phyloP scores from a whole-genome alignment of 2,888 invertebrate species.

The Caenorhabditis becei region DNA sequence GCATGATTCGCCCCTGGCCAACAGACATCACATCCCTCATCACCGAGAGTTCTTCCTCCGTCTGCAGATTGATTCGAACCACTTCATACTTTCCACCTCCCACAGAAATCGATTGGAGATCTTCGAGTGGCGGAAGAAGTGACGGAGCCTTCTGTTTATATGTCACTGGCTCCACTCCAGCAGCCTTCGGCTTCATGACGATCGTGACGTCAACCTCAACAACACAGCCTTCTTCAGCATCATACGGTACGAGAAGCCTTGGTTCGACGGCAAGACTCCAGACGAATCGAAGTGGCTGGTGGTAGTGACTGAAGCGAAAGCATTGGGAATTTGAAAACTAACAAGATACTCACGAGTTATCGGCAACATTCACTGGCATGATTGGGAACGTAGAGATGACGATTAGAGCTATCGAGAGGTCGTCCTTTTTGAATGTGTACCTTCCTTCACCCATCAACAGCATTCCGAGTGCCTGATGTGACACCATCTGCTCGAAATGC shows the following conservation, averaged over 20 bases:
- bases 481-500: constrained; percentile 94
- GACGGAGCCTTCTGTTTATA: constrained; percentile 58
- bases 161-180: neutral
- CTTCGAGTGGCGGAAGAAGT: constrained; percentile 70
- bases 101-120: constrained; percentile 54
- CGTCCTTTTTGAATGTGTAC: constrained; percentile 85
- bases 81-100: constrained; percentile 65
- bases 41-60: constrained; percentile 52
- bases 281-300: constrained; percentile 96
- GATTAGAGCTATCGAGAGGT: constrained; percentile 91
- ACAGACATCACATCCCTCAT: constrained; percentile 53
- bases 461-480: constrained; percentile 95
- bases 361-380: constrained; percentile 95
- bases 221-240: constrained; percentile 85
- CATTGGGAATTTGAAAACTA: neutral
- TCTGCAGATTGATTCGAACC: constrained; percentile 59
- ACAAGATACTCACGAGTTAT: constrained; percentile 88
- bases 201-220: constrained; percentile 59
- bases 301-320: constrained; percentile 88
- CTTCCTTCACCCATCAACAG: constrained; percentile 94
- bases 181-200: constrained; percentile 82
- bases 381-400: constrained; percentile 96
- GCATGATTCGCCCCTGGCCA: constrained; percentile 51
- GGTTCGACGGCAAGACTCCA: constrained; percentile 96
- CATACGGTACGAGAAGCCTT: constrained; percentile 90